Evolutionary conservation across 92 coral and sea anemone species (phyloP).

Genomic region (Palythoa heliodiscus): DNA sequence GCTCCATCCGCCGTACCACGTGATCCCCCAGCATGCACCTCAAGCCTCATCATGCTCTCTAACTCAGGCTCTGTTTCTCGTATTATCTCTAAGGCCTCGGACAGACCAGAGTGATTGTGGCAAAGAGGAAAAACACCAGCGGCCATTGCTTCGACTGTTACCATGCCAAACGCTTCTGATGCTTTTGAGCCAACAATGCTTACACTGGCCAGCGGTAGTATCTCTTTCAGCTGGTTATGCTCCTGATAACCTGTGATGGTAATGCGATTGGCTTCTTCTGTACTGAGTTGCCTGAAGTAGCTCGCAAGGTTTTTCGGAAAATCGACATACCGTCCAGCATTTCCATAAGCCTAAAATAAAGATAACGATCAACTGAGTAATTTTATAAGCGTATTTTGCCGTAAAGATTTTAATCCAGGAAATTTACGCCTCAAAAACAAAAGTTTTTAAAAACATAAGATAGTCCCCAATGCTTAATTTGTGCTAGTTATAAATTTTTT

Average conservation of each 20-base stretch:
- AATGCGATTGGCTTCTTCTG: slow-evolving; percentile 64
- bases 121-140: slow-evolving; percentile 86
- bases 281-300: slow-evolving; percentile 70
- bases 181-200: slow-evolving; percentile 74
- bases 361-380: neutral
- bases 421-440: too few relatives aligned
- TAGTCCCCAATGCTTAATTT: too few relatives aligned
- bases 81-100: slow-evolving; percentile 77
- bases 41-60: slow-evolving; percentile 69
- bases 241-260: slow-evolving; percentile 83
- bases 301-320: slow-evolving; percentile 67
- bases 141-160: slow-evolving; percentile 88
- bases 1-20: slow-evolving; percentile 87
- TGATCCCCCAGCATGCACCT: slow-evolving; percentile 81
- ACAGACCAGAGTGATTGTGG: slow-evolving; percentile 75
- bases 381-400: too few relatives aligned
- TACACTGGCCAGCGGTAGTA: slow-evolving; percentile 79
- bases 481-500: too few relatives aligned
- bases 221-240: slow-evolving; percentile 78
- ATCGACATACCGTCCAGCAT: slow-evolving; percentile 81
- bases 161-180: slow-evolving; percentile 90
- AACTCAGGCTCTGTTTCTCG: slow-evolving; percentile 76
- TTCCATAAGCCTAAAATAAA: slow-evolving; percentile 66
- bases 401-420: too few relatives aligned
- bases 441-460: too few relatives aligned